A percentile compares a stretch with the other conserved stretches of the same genome.
Evolutionary conservation across 2,113 vertebrate genomes (phyloP).

Genomic region (Paralichthys olivaceus): DNA sequence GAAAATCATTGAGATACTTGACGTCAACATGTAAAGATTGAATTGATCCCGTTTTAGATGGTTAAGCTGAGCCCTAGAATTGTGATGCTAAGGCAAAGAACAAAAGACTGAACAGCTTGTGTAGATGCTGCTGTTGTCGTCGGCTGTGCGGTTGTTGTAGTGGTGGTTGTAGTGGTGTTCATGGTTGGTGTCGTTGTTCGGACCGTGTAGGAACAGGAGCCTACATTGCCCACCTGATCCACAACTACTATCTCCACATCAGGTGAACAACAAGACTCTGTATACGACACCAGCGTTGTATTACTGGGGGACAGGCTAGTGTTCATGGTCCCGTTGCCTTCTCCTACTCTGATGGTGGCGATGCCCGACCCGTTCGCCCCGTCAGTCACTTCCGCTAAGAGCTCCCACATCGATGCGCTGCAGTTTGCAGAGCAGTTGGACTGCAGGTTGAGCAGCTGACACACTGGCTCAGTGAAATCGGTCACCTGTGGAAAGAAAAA

Average conservation of each 20-base stretch:
- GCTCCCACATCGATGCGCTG: conserved; percentile 40
- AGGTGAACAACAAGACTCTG: conserved; percentile 56
- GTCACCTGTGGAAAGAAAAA: conserved; percentile 44
- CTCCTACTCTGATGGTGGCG: conserved; percentile 24
- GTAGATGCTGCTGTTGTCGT: not conserved
- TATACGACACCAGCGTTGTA: conserved; percentile 58
- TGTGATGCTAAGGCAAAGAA: conserved; percentile 21
- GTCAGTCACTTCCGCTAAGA: conserved; percentile 58
- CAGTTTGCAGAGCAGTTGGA: conserved; percentile 50
- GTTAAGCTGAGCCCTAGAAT: conserved; percentile 8
- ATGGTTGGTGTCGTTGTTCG: not conserved
- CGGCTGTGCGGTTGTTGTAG: not conserved
- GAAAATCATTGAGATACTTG: too few relatives aligned
- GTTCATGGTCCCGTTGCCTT: conserved; percentile 63
- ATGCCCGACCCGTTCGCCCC: conserved; percentile 59
- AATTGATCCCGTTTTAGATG: not conserved
- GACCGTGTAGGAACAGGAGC: conserved; percentile 54
- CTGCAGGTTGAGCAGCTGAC: conserved; percentile 27
- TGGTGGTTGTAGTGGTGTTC: not conserved
- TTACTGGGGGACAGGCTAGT: conserved; percentile 11
- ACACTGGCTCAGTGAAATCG: conserved; percentile 50
- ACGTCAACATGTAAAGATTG: too few relatives aligned
- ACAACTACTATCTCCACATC: conserved; percentile 60
- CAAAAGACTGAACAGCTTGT: not conserved
- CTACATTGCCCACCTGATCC: conserved; percentile 69